Base-by-base conservation (phyloP, 37 sponge, comb jelly and placozoan species). In the Theonella swinhoei region DNA sequence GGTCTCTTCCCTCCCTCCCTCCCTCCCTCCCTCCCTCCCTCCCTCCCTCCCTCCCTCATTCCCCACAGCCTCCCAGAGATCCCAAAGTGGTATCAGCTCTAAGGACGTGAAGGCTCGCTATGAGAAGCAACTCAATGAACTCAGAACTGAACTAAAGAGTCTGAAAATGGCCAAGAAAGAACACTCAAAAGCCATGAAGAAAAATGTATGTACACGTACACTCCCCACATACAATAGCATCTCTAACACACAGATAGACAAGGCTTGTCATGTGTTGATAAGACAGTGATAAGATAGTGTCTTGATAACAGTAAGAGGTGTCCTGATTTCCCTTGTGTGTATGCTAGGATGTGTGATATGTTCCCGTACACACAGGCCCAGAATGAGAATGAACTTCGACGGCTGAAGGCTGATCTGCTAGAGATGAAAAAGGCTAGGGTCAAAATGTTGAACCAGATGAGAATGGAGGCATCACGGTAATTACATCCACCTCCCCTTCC, bases 351-450 rank as follows among this genome's bases (percentile, higher is more conserved):
- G n/a, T n/a, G n/a, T n/a, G n/a, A n/a, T n/a, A n/a, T n/a, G n/a
- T n/a, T n/a, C n/a, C n/a, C n/a, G n/a, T n/a, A n/a, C n/a, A 17
- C 68, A 29, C 77, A 94, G 90, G 88, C 72, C 4, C 81, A 82
- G 61, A 89, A 89, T 8, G 96, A 95, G 73, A 74, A 39, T 0
- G 84, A 95, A 73, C 79, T 95, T 42, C 83, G 70, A 68, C 26
- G 54, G 26, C 70, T 95, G 41, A 91, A 89, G 70, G 41, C 26
- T 29, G 88, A 92, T 29, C 54, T 95, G 8, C 81, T 85, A n/a
- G 94, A 95, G 41, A 87, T 95, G 96, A 95, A 95, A 78, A 95
- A 92, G 39, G 90, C 87, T 36, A 76, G 85, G 62, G 91, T 94
- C n/a, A 90, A 87, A 64, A 67, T 92, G 77, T 41, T 92, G 58